These are phyloP conservation scores for Penelope pileata DNA, from an alignment of 2,113 vertebrate species.

Conservation along the genomic window DNA sequence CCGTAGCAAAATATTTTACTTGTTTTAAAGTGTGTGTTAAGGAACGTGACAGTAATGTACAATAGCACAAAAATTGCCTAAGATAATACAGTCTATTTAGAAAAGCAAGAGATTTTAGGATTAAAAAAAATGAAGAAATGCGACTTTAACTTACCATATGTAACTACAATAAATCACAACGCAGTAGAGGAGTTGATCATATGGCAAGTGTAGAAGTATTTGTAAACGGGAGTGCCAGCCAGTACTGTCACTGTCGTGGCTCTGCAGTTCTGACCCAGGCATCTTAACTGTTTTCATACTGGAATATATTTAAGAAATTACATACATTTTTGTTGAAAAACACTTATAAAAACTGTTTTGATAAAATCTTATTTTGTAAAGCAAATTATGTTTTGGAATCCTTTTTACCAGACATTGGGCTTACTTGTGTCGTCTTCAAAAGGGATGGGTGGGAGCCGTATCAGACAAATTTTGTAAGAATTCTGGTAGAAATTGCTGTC, in stretches of 20 bases:
- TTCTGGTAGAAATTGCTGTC: background rate
- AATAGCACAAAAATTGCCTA: conserved; percentile 44
- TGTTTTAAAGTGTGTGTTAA: conserved; percentile 60
- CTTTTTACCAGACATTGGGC: background rate
- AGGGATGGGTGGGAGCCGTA: background rate
- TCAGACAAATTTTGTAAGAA: background rate
- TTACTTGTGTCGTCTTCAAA: background rate
- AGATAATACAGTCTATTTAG: conserved; percentile 13
- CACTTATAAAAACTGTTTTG: conserved; percentile 18
- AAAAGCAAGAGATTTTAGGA: conserved; percentile 49
- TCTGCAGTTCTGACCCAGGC: conserved; percentile 27
- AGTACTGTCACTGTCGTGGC: conserved; percentile 25
- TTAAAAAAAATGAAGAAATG: conserved; percentile 63
- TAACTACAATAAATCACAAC: background rate
- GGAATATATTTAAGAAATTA: conserved; percentile 28
- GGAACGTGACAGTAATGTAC: conserved; percentile 26
- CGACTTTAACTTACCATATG: conserved; percentile 32
- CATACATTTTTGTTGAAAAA: conserved; percentile 44
- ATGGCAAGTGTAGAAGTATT: background rate
- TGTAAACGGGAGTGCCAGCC: background rate
- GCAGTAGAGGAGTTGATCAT: background rate
- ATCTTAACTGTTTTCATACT: conserved; percentile 32
- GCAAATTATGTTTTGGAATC: conserved; percentile 13
- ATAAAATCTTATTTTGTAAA: conserved; percentile 35
- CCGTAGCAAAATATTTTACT: conserved; percentile 59